Base-by-base conservation (phyloP, 2,797 vertebrate genomes). In the Microcaecilia unicolor region DNA sequence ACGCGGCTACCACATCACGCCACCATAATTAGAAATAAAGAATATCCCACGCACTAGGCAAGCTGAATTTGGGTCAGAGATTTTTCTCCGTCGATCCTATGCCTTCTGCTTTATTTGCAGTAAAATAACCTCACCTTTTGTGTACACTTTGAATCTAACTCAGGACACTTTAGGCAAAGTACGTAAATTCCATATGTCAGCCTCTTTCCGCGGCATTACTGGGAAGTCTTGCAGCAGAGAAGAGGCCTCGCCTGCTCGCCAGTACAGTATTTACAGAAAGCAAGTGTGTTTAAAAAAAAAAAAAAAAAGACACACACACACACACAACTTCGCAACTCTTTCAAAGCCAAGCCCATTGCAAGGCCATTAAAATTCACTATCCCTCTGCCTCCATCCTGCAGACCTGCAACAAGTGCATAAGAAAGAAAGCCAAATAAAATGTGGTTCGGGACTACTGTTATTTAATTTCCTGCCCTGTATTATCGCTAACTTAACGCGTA, bases 371-470 rank as follows among this genome's bases (percentile, higher is more conserved):
- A 77, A 72, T 63, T 67, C 60, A 49, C 46, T 34, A 39, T 62
- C 58, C 50, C 15, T 57, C 61, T 36, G 47, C 76, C 60, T 78
- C 78, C 76, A 76, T 78, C 72, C 65, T 58, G 38, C 56, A 63
- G 48, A 60, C 59, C 67, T 56, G 77, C 72, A 77, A 78, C 77
- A 80, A 80, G 76, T 80, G 74, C 74, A 76, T 47, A 55, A 48
- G 52, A 56, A 40, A 52, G 58, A 56, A 40, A 52, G 58, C 60
- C 54, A 22, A 59, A 46, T 23, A 33, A 39, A 48, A 53, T 43
- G n/a, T n/a, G 38, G 38, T 37, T 44, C 61, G 51, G 34, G 48
- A 39, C 42, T 31, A 58, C 45, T 44, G 60, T 41, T 22, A 12
- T 14, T 31, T 13, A 4, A 8, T 6, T 3, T 7, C 16, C 16